phyloP scores from a whole-genome alignment of 2,113 vertebrate genomes.

The Echinops telfairi region DNA sequence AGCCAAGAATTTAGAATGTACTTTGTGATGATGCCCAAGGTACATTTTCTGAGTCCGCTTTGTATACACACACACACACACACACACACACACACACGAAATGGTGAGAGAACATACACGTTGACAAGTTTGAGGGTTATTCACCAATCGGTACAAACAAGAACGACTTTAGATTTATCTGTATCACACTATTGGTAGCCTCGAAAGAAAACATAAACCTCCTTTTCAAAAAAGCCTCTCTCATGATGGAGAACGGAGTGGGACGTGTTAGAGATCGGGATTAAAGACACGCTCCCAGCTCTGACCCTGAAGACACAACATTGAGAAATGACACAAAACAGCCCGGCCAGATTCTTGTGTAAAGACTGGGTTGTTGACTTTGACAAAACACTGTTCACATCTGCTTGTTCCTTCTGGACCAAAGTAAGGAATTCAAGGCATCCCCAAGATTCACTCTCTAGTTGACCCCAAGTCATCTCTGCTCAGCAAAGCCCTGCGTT shows the following conservation, averaged over 20 bases:
- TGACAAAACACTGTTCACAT: not conserved
- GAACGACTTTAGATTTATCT: not conserved
- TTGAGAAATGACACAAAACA: not conserved
- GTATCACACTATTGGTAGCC: fast-evolving
- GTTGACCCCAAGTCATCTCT: not conserved
- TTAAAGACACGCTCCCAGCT: not conserved
- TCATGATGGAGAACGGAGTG: not conserved
- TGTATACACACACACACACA: not conserved
- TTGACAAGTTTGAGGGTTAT: not conserved
- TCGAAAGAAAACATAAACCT: not conserved
- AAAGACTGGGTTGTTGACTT: not conserved
- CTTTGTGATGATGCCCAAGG: not conserved
- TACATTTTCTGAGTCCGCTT: not conserved
- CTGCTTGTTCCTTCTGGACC: not conserved
- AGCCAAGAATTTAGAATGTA: not conserved
- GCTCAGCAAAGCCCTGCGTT: not conserved
- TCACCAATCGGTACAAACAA: fast-evolving
- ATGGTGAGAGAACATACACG: not conserved
- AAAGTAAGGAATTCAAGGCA: not conserved
- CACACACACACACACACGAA: fast-evolving
- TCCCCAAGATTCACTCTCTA: not conserved
- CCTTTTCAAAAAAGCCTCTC: not conserved
- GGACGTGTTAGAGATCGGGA: no score
- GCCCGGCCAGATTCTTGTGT: not conserved
- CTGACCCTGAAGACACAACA: not conserved